A percentile compares a stretch with the other conserved stretches of the same genome.
These are phyloP conservation scores for Hippopotamus amphibius DNA, from an alignment of 2,113 vertebrate genomes.

Conservation along the genomic window DNA sequence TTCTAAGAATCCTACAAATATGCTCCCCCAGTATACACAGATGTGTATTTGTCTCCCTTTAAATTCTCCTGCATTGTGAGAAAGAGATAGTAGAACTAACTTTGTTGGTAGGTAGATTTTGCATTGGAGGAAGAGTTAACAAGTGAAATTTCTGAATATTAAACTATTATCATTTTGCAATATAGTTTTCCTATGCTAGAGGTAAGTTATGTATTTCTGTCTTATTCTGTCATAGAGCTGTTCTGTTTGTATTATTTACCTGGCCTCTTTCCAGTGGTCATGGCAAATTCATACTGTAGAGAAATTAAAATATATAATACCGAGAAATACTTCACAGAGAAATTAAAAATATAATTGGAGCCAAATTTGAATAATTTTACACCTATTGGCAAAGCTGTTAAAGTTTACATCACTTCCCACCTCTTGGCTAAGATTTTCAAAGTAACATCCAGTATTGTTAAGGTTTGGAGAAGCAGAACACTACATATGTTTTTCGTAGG, in stretches of 20 bases:
- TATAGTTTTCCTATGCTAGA: neutral
- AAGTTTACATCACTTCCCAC: neutral
- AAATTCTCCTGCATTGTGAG: neutral
- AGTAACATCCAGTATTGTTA: neutral
- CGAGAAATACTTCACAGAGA: slow-evolving; percentile 23
- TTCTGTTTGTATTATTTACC: neutral
- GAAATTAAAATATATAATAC: slow-evolving; percentile 18
- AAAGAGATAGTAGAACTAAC: neutral
- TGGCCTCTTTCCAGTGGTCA: neutral
- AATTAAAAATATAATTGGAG: slow-evolving; percentile 3
- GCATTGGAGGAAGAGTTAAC: neutral
- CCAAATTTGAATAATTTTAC: neutral
- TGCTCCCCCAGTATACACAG: neutral
- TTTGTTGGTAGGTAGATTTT: neutral
- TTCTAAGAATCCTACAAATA: slow-evolving; percentile 19
- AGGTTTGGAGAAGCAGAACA: neutral
- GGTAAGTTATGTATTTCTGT: neutral
- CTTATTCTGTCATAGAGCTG: neutral
- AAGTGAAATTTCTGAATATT: slow-evolving; percentile 8
- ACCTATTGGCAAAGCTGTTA: neutral
- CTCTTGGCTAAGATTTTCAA: slow-evolving; percentile 4
- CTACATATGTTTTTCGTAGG: neutral
- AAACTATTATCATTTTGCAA: neutral
- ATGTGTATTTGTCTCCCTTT: neutral
- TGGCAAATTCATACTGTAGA: neutral